These are phyloP conservation scores for Taurulus bubalis DNA, from an alignment of 2,113 vertebrate species.

Conservation along the genomic window DNA sequence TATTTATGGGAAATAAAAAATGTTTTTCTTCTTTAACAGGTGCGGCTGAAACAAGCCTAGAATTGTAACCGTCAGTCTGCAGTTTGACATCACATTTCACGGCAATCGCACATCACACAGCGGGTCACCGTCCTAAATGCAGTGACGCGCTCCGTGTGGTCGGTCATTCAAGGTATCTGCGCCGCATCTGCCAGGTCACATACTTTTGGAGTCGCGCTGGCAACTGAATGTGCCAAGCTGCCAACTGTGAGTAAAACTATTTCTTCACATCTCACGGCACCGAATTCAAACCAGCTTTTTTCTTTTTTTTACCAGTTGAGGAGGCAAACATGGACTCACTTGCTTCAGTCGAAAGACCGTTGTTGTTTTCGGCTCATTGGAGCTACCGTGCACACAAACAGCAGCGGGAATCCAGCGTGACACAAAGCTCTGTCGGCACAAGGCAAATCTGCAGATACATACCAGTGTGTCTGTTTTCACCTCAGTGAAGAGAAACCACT, in stretches of 20 bases:
- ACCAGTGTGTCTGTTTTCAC: constrained; percentile 20
- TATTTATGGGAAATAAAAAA: not conserved
- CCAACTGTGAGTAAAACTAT: not conserved
- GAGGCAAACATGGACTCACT: not conserved
- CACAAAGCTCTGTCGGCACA: not conserved
- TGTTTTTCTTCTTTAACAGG: not conserved
- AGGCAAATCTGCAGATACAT: constrained; percentile 24
- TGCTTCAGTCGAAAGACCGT: not conserved
- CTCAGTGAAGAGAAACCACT: constrained; percentile 11
- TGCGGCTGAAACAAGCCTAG: not conserved
- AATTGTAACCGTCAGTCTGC: not conserved
- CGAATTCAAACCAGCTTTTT: not conserved
- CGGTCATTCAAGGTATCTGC: not conserved
- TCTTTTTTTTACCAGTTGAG: not conserved
- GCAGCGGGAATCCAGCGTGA: not conserved
- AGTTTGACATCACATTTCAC: not conserved
- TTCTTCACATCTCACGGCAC: not conserved
- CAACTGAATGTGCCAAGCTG: constrained; percentile 5
- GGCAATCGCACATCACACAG: not conserved
- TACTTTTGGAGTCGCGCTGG: constrained; percentile 15
- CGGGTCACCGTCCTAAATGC: not conserved
- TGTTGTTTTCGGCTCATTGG: not conserved
- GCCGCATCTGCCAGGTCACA: constrained; percentile 29
- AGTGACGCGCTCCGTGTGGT: not conserved
- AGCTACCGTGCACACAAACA: not conserved